These are phyloP conservation scores for Stegastes partitus DNA, from an alignment of 2,113 vertebrate species.

Conservation along the genomic window DNA sequence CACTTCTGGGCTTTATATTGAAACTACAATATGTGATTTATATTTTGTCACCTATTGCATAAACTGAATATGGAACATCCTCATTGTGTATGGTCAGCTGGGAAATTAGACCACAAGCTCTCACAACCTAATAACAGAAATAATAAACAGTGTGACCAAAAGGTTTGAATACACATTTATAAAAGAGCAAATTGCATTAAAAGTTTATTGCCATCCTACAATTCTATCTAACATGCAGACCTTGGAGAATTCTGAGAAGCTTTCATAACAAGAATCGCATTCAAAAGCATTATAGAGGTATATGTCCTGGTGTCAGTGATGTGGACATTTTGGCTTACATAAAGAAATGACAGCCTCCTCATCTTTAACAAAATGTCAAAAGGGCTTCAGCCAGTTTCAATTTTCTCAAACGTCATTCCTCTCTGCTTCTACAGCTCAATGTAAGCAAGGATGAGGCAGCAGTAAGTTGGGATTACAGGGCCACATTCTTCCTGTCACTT, in stretches of 20 bases:
- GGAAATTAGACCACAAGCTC: slow-evolving; percentile 74
- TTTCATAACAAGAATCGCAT: slow-evolving; percentile 9
- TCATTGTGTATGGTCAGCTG: slow-evolving; percentile 74
- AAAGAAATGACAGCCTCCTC: neutral
- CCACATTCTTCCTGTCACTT: slow-evolving; percentile 14
- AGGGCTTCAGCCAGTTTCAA: slow-evolving; percentile 1
- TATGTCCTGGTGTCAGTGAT: neutral
- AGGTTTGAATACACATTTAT: slow-evolving; percentile 59
- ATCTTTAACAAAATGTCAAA: neutral
- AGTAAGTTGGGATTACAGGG: slow-evolving; percentile 4
- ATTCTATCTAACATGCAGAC: slow-evolving; percentile 19
- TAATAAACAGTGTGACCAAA: slow-evolving; percentile 51
- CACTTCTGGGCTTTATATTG: slow-evolving; percentile 42
- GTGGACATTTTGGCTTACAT: neutral
- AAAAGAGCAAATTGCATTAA: slow-evolving; percentile 67
- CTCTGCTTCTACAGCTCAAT: slow-evolving; percentile 10
- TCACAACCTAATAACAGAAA: slow-evolving; percentile 64
- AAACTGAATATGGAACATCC: slow-evolving; percentile 60
- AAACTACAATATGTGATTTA: slow-evolving; percentile 46
- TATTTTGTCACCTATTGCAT: slow-evolving; percentile 50
- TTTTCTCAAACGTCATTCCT: neutral
- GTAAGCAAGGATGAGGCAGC: neutral
- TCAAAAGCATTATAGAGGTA: neutral
- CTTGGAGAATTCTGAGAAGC: slow-evolving; percentile 3
- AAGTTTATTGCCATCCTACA: slow-evolving; percentile 50